Evolutionary conservation across 2,797 vertebrate species (phyloP).

Genomic region (Pangasius krempfi): DNA sequence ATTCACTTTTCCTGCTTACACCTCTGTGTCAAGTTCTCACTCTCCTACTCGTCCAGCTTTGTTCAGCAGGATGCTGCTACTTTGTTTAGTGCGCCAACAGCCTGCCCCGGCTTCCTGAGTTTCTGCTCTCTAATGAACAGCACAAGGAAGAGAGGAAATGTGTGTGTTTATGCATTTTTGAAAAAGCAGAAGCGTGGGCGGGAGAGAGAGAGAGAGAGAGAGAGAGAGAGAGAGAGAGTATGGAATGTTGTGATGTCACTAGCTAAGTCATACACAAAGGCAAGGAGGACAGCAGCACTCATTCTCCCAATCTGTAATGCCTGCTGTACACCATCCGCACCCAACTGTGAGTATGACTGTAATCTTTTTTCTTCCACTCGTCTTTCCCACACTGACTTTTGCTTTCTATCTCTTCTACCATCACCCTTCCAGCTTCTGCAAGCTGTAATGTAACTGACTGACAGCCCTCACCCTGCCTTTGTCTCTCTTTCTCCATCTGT

Average conservation of each 20-base stretch:
- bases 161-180: slow-evolving; percentile 52
- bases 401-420: slow-evolving; percentile 30
- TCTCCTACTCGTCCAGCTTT: slow-evolving; percentile 22
- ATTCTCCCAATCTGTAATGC: slow-evolving; percentile 73
- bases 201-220: slow-evolving; percentile 28
- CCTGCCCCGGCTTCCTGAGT: slow-evolving; percentile 66
- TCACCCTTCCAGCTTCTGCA: slow-evolving; percentile 15
- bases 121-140: slow-evolving; percentile 46
- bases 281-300: slow-evolving; percentile 72
- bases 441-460: slow-evolving; percentile 50
- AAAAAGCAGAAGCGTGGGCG: slow-evolving; percentile 38
- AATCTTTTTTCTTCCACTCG: slow-evolving; percentile 51
- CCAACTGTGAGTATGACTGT: slow-evolving; percentile 76
- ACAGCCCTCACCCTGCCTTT: slow-evolving; percentile 60
- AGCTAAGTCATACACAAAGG: slow-evolving; percentile 78
- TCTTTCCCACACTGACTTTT: slow-evolving; percentile 35
- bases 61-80: slow-evolving; percentile 56
- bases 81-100: slow-evolving; percentile 50
- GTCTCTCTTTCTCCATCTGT: slow-evolving; percentile 62
- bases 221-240: slow-evolving; percentile 59
- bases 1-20: slow-evolving; percentile 17
- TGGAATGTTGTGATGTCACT: slow-evolving; percentile 85
- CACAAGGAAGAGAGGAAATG: slow-evolving; percentile 48
- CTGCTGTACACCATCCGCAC: slow-evolving; percentile 74
- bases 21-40: slow-evolving; percentile 24